Conservation (phyloP, 2,888 invertebrate genomes). For the Homarus gammarus region DNA sequence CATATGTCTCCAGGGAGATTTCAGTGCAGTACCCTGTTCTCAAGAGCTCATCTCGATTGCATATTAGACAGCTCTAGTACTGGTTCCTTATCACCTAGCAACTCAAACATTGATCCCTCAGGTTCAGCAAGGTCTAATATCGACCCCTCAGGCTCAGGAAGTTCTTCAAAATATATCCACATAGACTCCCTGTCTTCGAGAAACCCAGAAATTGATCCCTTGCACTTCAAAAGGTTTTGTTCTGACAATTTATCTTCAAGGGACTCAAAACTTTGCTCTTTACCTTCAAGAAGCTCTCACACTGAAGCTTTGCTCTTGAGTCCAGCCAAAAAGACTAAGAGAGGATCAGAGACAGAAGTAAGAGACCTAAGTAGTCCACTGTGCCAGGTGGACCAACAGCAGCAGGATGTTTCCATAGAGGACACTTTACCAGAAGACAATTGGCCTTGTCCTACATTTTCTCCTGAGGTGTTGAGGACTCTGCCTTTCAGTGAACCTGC, state of each 20-base stretch:
- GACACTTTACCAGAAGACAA: neutral
- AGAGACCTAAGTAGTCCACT: neutral
- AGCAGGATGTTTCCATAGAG: neutral
- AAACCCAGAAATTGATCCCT: too few species aligned
- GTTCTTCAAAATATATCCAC: neutral
- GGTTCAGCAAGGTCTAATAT: too few species aligned
- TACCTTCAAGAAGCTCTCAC: neutral
- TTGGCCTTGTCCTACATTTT: conserved; percentile 17
- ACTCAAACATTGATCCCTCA: too few species aligned
- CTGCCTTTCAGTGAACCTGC: conserved; percentile 33
- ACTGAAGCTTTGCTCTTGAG: neutral
- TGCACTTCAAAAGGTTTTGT: neutral
- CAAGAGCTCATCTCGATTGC: neutral
- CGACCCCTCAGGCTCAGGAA: too few species aligned
- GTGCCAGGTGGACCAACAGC: neutral
- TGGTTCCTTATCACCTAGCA: neutral
- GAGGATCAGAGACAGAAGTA: neutral
- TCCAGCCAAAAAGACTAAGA: neutral
- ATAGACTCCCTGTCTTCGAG: too few species aligned
- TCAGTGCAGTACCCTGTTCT: neutral
- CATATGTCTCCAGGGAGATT: neutral
- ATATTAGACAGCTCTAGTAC: neutral
- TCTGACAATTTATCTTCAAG: neutral
- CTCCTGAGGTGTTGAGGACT: conserved; percentile 10
- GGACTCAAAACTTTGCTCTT: neutral